A percentile compares a stretch with the other conserved stretches of the same genome.
Conservation (phyloP, 2,888 invertebrate genomes). For the Spatulosminthurus flaviceps region DNA sequence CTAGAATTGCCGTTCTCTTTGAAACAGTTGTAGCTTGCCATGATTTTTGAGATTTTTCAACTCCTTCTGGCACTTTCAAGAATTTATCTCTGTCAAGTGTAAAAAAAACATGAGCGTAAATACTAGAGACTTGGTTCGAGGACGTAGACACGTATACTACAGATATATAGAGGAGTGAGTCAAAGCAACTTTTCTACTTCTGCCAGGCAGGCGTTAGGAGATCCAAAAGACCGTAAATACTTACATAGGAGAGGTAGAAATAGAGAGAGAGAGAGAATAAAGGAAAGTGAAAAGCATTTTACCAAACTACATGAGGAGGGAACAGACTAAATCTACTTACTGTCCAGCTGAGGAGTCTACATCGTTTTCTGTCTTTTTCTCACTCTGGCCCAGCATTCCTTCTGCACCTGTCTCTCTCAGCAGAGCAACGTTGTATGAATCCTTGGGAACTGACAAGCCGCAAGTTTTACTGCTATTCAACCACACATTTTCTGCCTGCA, state of each 20-base stretch:
- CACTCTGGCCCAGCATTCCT: neutral
- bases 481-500: conserved; percentile 19
- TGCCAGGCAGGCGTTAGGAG: too few relatives aligned
- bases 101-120: neutral
- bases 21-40: conserved; percentile 15
- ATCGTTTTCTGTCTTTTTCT: conserved; percentile 8
- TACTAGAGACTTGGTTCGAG: neutral
- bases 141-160: neutral
- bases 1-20: neutral
- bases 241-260: too few relatives aligned
- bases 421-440: neutral
- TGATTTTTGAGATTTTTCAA: conserved; percentile 29
- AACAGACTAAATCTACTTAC: conserved; percentile 13
- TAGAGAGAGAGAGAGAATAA: too few relatives aligned
- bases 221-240: too few relatives aligned
- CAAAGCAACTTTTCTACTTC: too few relatives aligned
- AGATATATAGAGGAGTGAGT: too few relatives aligned
- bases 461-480: conserved; percentile 20
- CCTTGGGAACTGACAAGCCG: neutral
- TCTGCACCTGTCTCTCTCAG: conserved; percentile 7
- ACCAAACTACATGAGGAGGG: neutral
- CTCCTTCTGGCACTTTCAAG: neutral
- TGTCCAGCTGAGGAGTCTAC: conserved; percentile 18
- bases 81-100: conserved; percentile 16
- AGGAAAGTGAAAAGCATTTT: too few relatives aligned